Evolutionary conservation across 1,140 invertebrate genomes (phyloP).

Genomic region (Solen grandis): DNA sequence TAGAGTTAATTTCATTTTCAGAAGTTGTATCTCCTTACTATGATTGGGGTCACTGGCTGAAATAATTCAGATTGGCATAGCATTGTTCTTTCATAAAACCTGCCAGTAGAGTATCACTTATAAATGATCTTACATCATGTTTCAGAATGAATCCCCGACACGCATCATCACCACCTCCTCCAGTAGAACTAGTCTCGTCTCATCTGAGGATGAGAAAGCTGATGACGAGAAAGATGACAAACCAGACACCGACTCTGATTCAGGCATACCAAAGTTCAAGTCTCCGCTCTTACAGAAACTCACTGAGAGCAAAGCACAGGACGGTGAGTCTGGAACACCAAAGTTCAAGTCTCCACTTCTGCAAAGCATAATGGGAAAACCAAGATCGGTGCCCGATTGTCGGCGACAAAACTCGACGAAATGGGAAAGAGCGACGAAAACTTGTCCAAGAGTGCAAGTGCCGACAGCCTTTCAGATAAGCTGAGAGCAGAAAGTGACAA

Average conservation of each 20-base stretch:
- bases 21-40: no score
- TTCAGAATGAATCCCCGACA: conserved; percentile 50
- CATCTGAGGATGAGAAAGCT: conserved; percentile 48
- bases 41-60: no score
- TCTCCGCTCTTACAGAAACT: conserved; percentile 76
- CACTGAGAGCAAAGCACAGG: conserved; percentile 63
- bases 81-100: no score
- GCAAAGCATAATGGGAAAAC: conserved; percentile 57
- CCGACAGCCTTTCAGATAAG: conserved; percentile 36
- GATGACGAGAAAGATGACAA: conserved; percentile 29
- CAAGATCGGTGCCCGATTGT: conserved; percentile 44
- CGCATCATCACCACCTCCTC: conserved; percentile 34
- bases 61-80: no score
- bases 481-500: conserved; percentile 19
- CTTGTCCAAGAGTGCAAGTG: conserved; percentile 21
- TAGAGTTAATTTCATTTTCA: no score
- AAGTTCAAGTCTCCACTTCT: conserved; percentile 55
- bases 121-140: neutral
- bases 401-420: conserved; percentile 26
- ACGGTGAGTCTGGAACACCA: conserved; percentile 54
- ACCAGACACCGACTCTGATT: conserved; percentile 2
- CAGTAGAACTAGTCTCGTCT: conserved; percentile 49
- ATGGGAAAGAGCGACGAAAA: conserved; percentile 44
- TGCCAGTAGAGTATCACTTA: no score
- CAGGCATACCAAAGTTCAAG: conserved; percentile 72